Base-by-base conservation (phyloP, 2,113 vertebrate genomes). In the Apus apus region DNA sequence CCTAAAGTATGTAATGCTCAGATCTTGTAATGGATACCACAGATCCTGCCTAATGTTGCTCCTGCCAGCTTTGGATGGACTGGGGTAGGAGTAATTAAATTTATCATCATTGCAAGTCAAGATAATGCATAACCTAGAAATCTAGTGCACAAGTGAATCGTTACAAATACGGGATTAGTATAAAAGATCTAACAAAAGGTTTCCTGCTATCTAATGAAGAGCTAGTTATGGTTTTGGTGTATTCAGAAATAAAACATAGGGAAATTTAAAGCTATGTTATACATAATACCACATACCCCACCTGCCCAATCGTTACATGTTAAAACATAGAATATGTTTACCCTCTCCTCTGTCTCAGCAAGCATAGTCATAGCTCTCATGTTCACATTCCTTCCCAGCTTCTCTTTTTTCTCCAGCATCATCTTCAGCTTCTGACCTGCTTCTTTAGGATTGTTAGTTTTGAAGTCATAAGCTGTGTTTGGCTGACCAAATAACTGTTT, bases 401-500 rank as follows among this genome's bases (percentile, higher is more conserved):
- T 98, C 73, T 97, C 88, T 90, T 99, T 99, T 77, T 93, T 98
- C 92, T 99, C 98, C 95, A 98, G 97, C 66, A 99, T 88, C 84
- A 98, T 98, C 91, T 99, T 98, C 79, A 99, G 98, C 77, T 98
- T 98, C 95, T 99, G 98, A 9, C 96, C 96, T 15, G 98, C 98
- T 97, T 99, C 99, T 56, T 98, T 97, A 6, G 98, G 99, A 89
- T 97, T 97, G 78, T 98, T 98, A 38, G 80, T 96, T 98, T 99
- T 98, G 85, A 99, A 99, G 97, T 99, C 99, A 51, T 99, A 99
- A 8, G 97, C 97, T 5, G 98, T 98, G 96, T 99, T 98, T 32
- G 98, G 98, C 95, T 99, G 98, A 68, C 99, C 99, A 73, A 99
- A 99, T 56, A 98, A 97, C 54, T 97, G 85, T n/a, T 98, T 99